Base-by-base conservation (phyloP, 2,888 invertebrate genomes). In the Mimumesa dahlbomi region DNA sequence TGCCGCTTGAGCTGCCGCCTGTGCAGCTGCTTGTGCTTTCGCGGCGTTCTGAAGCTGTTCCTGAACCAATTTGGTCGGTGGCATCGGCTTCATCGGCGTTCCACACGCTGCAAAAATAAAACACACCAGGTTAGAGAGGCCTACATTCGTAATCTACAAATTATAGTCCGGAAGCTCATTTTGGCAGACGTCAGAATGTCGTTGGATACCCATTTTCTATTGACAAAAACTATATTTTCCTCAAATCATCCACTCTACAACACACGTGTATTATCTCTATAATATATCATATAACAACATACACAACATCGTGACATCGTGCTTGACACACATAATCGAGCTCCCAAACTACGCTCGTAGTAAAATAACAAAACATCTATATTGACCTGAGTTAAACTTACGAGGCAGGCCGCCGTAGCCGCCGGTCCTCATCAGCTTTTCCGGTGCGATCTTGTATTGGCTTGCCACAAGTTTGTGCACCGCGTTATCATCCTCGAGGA, bases 371-470 rank as follows among this genome's bases (percentile, higher is more conserved):
- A 89, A 89, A 89, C 89, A 89, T 88, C 88, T 88, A 88, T 89
- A 89, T 86, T 85, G 83, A 88, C 89, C 87, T 86, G 88, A 88
- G 87, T 87, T 84, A 88, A 90, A 93, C 93, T 94, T 92, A 94
- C 95, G 92, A 91, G 95, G 94, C 83, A 92, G 92, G 91, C 95
- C 96, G 89, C 96, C 96, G 90, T 97, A 97, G 90, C 96, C 96
- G 84, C 97, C 97, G 50, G 97, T 98, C 89, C 98, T 93, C 98
- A 98, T 98, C 63, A 98, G 91, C 90, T 98, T 98, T 90, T 98
- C 98, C 6, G 98, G 98, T 0, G 98, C 98, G 67, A 98, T 98
- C 91, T 98, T 98, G 91, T 98, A 98, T 90, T 98, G 98, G 74
- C 97, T 97, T 73, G 98, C 98, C 19, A 98, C 97, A 78, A 98